Conservation (phyloP, 2,797 vertebrate species). For the Paedocypris micromegethes region DNA sequence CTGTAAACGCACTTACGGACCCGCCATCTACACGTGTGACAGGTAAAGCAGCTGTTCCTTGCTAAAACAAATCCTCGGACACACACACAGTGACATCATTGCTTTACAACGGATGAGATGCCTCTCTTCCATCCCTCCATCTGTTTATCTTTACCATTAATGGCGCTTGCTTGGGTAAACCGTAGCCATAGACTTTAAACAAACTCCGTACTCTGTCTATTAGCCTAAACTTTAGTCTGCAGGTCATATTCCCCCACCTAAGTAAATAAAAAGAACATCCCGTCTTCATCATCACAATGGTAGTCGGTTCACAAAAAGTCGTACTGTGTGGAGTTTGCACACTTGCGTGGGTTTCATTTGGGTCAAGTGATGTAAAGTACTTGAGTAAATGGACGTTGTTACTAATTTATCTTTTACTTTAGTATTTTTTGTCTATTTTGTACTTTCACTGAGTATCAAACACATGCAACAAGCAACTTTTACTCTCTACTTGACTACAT, state of each 20-base stretch:
- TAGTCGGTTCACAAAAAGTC: no score
- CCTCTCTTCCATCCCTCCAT: neutral
- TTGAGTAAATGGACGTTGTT: no score
- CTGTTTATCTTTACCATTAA: neutral
- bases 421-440: no score
- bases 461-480: no score
- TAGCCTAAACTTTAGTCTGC: neutral
- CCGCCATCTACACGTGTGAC: neutral
- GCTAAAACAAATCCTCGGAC: constrained; percentile 5
- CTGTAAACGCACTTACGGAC: neutral
- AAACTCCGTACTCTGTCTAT: neutral
- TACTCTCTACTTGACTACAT: no score
- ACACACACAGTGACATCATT: constrained; percentile 19
- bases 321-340: no score
- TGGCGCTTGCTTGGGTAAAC: constrained; percentile 1
- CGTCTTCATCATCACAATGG: no score
- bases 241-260: neutral
- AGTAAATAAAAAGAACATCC: no score
- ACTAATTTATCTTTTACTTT: no score
- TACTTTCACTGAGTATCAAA: no score
- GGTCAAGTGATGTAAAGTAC: no score
- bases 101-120: constrained; percentile 2
- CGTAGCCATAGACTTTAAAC: neutral
- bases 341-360: no score
- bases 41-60: constrained; percentile 2